Evolutionary conservation across 2,113 vertebrate genomes (phyloP).

Genomic region (Petaurus breviceps): DNA sequence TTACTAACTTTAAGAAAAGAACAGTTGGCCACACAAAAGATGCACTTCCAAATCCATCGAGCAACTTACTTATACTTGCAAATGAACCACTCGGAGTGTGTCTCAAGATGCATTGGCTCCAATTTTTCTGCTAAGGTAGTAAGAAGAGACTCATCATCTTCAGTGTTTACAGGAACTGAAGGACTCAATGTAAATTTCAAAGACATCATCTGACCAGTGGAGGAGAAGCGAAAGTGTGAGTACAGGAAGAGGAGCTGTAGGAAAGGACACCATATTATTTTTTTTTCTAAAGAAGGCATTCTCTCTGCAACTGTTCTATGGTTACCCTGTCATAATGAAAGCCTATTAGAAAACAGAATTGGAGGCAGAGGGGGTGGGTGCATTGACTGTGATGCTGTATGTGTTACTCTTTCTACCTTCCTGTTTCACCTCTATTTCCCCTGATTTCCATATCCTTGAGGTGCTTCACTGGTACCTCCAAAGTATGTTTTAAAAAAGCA

Average conservation of each 20-base stretch:
- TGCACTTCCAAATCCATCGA: constrained; percentile 74
- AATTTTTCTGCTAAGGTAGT: constrained; percentile 77
- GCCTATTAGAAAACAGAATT: constrained; percentile 26
- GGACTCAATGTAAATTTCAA: constrained; percentile 78
- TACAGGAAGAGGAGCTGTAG: constrained; percentile 5
- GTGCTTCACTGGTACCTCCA: neutral
- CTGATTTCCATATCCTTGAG: neutral
- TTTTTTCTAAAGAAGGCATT: constrained; percentile 46
- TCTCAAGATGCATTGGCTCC: constrained; percentile 79
- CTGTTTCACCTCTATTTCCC: neutral
- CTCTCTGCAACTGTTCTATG: constrained; percentile 46
- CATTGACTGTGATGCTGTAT: neutral
- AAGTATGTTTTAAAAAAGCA: neutral
- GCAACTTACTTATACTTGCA: constrained; percentile 76
- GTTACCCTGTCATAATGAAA: constrained; percentile 56
- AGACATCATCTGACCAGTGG: constrained; percentile 71
- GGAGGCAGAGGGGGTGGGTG: neutral
- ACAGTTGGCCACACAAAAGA: constrained; percentile 71
- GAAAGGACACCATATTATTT: constrained; percentile 62
- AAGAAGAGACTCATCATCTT: constrained; percentile 70
- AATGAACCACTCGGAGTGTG: constrained; percentile 64
- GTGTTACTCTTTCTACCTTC: neutral
- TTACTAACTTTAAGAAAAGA: constrained; percentile 76
- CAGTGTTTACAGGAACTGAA: constrained; percentile 68
- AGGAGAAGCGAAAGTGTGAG: constrained; percentile 45